phyloP scores from a whole-genome alignment of 2,797 vertebrate genomes.

The Sebastes minor region DNA sequence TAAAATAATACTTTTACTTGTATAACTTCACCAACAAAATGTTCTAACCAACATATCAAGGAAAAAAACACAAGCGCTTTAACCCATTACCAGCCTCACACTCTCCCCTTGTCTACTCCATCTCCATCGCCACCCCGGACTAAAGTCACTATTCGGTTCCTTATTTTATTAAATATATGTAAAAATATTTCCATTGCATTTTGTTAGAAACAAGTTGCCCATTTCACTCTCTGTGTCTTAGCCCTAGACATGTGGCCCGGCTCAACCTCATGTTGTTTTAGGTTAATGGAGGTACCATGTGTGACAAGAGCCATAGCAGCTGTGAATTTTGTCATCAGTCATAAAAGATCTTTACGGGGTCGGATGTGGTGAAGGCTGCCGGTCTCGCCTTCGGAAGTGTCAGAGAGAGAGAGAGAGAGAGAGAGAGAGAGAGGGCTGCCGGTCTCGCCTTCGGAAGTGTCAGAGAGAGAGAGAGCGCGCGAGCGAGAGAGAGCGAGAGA shows the following conservation, averaged over 20 bases:
- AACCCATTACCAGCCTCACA: no score
- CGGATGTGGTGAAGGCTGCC: conserved; percentile 75
- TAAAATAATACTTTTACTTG: no score
- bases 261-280: conserved; percentile 23
- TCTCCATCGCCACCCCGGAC: no score
- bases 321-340: conserved; percentile 63
- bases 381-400: conserved; percentile 73
- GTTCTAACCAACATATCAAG: no score
- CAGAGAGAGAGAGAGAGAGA: conserved; percentile 14
- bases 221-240: not conserved
- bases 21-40: no score
- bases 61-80: no score
- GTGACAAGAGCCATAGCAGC: conserved; percentile 52
- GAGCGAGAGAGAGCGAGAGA: conserved; percentile 20
- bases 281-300: conserved; percentile 39
- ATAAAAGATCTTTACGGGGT: conserved; percentile 64
- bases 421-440: conserved; percentile 10
- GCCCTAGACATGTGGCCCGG: not conserved
- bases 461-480: conserved; percentile 32
- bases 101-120: no score
- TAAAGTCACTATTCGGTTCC: no score
- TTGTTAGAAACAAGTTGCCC: not conserved
- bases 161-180: not conserved
- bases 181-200: not conserved
- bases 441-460: no score